phyloP scores from a whole-genome alignment of 2,113 vertebrate genomes.

The Isurus oxyrinchus region DNA sequence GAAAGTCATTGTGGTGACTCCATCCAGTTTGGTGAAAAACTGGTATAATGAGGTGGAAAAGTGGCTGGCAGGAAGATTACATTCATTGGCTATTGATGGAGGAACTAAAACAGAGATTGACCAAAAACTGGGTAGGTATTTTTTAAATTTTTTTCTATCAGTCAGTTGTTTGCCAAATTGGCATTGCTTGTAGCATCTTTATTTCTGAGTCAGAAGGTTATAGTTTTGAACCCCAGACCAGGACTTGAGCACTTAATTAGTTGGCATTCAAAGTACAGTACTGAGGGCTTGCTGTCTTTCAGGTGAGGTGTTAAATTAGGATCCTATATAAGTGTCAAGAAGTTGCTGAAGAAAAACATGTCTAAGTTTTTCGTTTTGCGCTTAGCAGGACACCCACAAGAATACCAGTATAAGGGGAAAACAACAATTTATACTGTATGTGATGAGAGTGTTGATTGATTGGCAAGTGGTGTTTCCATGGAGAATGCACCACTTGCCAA shows the following conservation, averaged over 20 bases:
- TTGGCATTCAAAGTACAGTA: neutral
- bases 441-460: too few species aligned
- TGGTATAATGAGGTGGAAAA: conserved; percentile 95
- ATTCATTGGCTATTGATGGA: conserved; percentile 86
- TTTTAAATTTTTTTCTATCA: neutral
- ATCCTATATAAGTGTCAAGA: too few species aligned
- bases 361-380: too few species aligned
- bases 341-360: too few species aligned
- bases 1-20: conserved; percentile 87
- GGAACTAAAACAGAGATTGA: conserved; percentile 89
- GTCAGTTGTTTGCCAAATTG: neutral
- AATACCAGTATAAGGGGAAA: too few species aligned
- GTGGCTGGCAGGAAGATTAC: conserved; percentile 84
- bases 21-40: conserved; percentile 92
- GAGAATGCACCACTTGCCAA: too few species aligned
- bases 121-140: conserved; percentile 67
- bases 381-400: too few species aligned
- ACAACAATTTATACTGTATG: too few species aligned
- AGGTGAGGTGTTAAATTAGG: neutral
- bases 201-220: neutral
- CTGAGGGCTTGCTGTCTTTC: neutral
- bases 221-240: neutral
- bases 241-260: neutral
- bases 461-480: too few species aligned
- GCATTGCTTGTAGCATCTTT: neutral